Percentiles rank a stretch among this genome's conserved stretches.
Evolutionary conservation across 2,888 invertebrate genomes (phyloP).

Genomic region (Orchesella flavescens): DNA sequence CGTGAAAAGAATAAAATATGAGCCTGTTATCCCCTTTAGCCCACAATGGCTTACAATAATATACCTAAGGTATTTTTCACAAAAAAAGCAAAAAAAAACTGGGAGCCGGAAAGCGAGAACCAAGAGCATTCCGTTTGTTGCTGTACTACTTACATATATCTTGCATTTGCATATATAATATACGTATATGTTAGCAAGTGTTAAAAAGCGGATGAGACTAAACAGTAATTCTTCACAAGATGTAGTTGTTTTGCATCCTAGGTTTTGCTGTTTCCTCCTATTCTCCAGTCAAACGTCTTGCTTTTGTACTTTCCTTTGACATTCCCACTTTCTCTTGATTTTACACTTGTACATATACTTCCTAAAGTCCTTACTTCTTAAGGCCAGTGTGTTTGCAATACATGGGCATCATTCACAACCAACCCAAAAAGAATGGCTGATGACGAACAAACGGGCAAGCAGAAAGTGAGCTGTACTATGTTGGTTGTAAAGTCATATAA

Average conservation of each 20-base stretch:
- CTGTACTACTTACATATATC: neutral
- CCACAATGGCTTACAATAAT: slow-evolving; percentile 59
- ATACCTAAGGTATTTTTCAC: slow-evolving; percentile 55
- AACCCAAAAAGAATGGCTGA: neutral
- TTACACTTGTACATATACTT: neutral
- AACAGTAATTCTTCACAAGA: too few relatives aligned
- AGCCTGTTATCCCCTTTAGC: slow-evolving; percentile 62
- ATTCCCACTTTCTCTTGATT: neutral
- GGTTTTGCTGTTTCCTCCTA: too few relatives aligned
- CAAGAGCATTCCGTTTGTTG: slow-evolving; percentile 3
- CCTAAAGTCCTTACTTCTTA: too few relatives aligned
- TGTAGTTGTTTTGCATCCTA: too few relatives aligned
- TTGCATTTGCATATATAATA: neutral
- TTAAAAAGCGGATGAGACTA: slow-evolving; percentile 24
- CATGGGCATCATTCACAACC: neutral
- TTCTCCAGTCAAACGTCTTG: too few relatives aligned
- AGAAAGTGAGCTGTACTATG: neutral
- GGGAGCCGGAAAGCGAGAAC: neutral
- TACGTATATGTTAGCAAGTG: neutral
- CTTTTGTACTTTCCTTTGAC: too few relatives aligned
- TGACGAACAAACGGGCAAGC: neutral
- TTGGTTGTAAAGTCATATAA: too few relatives aligned
- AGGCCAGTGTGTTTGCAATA: neutral
- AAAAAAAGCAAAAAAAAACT: slow-evolving; percentile 30
- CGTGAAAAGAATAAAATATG: slow-evolving; percentile 63